Conservation (phyloP, 2,797 vertebrate genomes). For the Prunella strophiata region DNA sequence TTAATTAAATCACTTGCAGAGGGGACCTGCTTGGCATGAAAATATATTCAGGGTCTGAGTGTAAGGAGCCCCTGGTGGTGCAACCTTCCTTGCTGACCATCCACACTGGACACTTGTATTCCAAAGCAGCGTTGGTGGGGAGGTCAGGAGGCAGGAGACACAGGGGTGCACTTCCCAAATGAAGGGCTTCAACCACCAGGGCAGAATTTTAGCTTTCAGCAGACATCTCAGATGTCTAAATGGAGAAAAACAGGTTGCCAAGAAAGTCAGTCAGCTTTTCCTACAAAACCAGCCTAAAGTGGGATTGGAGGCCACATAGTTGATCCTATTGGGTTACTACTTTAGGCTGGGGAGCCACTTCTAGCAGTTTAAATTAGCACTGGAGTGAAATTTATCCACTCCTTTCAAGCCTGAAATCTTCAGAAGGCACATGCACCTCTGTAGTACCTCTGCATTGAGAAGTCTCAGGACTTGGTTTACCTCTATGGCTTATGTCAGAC, state of each 20-base stretch:
- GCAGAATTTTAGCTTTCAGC: neutral
- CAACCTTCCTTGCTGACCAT: neutral
- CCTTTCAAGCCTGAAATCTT: neutral
- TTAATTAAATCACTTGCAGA: slow-evolving; percentile 41
- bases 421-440: neutral
- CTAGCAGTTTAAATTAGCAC: neutral
- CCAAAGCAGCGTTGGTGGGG: accelerated
- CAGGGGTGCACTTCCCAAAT: neutral
- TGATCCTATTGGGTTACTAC: neutral
- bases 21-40: neutral
- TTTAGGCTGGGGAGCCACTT: neutral
- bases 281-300: neutral
- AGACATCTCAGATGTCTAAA: neutral
- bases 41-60: neutral
- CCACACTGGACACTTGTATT: accelerated
- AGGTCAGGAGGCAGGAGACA: neutral
- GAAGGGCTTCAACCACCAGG: neutral
- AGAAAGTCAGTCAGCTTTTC: neutral
- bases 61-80: neutral
- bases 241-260: neutral
- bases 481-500: neutral
- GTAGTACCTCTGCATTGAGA: neutral
- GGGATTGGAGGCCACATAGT: neutral
- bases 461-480: neutral
- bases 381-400: neutral